These are phyloP conservation scores for Amazona guildingii DNA, from an alignment of 2,113 vertebrate genomes.

Conservation along the genomic window DNA sequence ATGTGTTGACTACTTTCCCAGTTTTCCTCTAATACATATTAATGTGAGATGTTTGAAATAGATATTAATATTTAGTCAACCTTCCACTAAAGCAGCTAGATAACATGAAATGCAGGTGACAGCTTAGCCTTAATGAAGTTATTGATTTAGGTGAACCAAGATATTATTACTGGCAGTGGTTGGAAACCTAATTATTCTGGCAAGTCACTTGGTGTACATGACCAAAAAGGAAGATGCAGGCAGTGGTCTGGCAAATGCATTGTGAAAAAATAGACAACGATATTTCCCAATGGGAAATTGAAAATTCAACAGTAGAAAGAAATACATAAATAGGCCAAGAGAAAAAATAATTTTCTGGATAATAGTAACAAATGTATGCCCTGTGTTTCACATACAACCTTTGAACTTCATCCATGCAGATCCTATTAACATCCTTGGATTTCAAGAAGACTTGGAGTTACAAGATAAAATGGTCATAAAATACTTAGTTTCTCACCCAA, in stretches of 20 bases:
- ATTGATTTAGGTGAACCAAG: not conserved
- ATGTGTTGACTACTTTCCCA: not conserved
- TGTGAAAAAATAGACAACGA: not conserved
- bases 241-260: not conserved
- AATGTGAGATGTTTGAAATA: not conserved
- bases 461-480: not conserved
- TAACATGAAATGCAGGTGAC: not conserved
- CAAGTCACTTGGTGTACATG: not conserved
- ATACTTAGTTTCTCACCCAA: not conserved
- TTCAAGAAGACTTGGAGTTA: not conserved
- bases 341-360: not conserved
- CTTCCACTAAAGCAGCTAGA: not conserved
- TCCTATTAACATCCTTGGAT: not conserved
- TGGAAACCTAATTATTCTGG: not conserved
- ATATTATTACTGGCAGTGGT: not conserved
- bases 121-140: not conserved
- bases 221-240: not conserved
- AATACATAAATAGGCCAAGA: not conserved
- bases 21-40: not conserved
- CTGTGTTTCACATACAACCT: not conserved
- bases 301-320: not conserved
- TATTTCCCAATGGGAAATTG: not conserved
- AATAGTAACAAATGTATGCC: not conserved
- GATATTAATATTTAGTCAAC: not conserved
- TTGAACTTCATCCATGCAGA: not conserved